phyloP scores from a whole-genome alignment of 2,888 invertebrate species.

The Ophion costatus region DNA sequence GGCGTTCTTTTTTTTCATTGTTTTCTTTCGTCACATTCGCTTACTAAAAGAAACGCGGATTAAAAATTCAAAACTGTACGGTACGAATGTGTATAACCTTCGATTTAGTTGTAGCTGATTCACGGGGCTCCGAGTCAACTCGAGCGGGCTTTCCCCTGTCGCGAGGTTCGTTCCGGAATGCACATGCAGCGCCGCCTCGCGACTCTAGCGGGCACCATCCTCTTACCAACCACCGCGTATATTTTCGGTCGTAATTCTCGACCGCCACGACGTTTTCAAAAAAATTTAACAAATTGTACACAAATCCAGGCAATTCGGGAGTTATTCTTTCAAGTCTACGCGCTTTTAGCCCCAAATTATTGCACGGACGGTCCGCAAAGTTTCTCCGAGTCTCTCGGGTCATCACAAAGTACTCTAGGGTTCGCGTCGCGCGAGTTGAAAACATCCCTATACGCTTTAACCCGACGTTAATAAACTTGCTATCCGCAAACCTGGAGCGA shows the following conservation, averaged over 20 bases:
- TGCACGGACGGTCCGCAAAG: neutral
- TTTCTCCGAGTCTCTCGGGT: neutral
- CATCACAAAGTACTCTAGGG: too few species aligned
- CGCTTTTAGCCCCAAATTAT: neutral
- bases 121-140: neutral
- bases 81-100: slow-evolving; percentile 14
- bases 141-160: neutral
- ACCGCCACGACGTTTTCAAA: neutral
- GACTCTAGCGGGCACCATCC: neutral
- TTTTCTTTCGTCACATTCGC: slow-evolving; percentile 39
- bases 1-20: slow-evolving; percentile 62
- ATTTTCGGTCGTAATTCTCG: neutral
- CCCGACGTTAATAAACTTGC: neutral
- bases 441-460: too few species aligned
- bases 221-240: neutral
- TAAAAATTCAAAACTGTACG: slow-evolving; percentile 41
- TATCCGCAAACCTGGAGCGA: neutral
- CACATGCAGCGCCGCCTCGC: neutral
- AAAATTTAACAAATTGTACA: neutral
- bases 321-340: neutral
- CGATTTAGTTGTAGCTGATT: slow-evolving; percentile 44
- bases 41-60: slow-evolving; percentile 1
- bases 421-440: too few species aligned
- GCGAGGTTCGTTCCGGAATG: neutral
- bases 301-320: neutral